phyloP scores from a whole-genome alignment of 2,888 invertebrate genomes.

The Pilophorus perplexus region DNA sequence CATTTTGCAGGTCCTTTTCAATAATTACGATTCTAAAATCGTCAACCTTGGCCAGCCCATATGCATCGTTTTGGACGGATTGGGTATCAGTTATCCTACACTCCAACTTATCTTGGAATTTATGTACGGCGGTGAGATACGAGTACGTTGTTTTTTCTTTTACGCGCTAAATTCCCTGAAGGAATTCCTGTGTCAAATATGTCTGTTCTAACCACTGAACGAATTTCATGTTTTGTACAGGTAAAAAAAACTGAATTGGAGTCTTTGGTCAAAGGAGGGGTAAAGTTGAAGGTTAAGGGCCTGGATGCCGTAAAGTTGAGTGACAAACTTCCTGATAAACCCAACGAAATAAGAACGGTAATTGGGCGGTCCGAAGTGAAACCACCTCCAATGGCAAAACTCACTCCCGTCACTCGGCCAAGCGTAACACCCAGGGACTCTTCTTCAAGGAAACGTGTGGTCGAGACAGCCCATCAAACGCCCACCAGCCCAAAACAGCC shows the following conservation, averaged over 20 bases:
- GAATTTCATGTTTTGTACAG: neutral
- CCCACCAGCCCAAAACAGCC: no score
- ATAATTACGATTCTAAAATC: no score
- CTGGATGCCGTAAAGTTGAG: slow-evolving; percentile 1
- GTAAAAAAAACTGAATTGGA: slow-evolving; percentile 8
- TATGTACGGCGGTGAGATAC: slow-evolving; percentile 18
- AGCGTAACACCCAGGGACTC: no score
- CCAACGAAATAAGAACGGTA: no score
- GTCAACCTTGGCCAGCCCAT: no score
- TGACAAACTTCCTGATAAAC: no score
- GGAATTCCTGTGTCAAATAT: neutral
- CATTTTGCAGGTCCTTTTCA: no score
- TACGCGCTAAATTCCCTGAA: neutral
- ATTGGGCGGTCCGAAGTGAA: no score
- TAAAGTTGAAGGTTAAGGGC: slow-evolving; percentile 5
- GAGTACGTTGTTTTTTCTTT: neutral
- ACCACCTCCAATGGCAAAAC: no score
- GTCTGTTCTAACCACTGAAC: neutral
- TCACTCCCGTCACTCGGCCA: no score
- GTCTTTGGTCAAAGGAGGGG: neutral
- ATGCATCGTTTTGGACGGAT: neutral
- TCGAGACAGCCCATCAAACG: no score
- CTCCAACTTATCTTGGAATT: slow-evolving; percentile 11
- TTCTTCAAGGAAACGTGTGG: no score
- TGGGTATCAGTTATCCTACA: slow-evolving; percentile 5